Percentiles rank a stretch among this genome's conserved stretches.
These are phyloP conservation scores for Zoanthus solanderi DNA, from an alignment of 92 coral and sea anemone genomes.

Conservation along the genomic window DNA sequence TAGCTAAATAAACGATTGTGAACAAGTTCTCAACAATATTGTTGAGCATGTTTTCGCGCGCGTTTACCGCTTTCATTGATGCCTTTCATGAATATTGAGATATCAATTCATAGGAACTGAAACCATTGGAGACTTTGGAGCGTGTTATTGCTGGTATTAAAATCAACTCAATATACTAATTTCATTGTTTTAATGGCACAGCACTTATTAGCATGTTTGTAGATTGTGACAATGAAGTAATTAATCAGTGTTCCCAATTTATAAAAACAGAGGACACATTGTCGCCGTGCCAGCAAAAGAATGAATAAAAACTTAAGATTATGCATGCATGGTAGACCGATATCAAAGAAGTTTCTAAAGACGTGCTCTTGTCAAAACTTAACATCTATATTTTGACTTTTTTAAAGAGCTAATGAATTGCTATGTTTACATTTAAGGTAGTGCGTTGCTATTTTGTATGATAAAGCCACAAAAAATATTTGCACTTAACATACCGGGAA, in stretches of 20 bases:
- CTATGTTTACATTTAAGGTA: not conserved
- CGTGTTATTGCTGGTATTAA: not conserved
- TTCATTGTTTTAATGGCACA: not conserved
- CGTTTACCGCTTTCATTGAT: not conserved
- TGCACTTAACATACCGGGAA: not conserved
- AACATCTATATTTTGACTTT: not conserved
- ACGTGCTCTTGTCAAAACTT: not conserved
- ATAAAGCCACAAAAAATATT: not conserved
- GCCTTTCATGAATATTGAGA: not conserved
- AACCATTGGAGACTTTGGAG: not conserved
- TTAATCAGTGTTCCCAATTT: not conserved
- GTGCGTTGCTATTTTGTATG: not conserved
- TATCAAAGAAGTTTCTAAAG: too few species aligned
- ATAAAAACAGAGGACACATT: not conserved
- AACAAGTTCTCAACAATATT: not conserved
- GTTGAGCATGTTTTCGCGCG: not conserved
- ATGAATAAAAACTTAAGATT: too few species aligned
- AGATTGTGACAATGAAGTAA: not conserved
- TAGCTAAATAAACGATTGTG: constrained; percentile 31
- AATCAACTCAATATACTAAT: not conserved
- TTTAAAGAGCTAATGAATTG: not conserved
- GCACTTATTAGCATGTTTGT: not conserved
- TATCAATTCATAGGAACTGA: not conserved
- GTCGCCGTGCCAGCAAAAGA: too few species aligned
- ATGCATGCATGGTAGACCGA: too few species aligned